phyloP scores from a whole-genome alignment of 2,797 vertebrate species.

The Melopsittacus undulatus region DNA sequence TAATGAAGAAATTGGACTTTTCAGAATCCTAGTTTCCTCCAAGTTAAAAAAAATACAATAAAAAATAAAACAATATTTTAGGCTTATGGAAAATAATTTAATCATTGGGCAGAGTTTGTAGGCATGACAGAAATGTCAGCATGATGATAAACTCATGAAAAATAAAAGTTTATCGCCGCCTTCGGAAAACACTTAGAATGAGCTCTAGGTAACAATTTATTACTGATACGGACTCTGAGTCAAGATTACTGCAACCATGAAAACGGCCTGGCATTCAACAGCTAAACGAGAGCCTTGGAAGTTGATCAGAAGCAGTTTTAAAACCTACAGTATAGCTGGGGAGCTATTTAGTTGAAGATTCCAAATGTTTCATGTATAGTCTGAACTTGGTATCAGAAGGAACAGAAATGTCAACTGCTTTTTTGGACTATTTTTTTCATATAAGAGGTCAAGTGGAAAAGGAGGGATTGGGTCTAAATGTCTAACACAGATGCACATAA shows the following conservation, averaged over 20 bases:
- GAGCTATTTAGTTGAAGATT: not conserved
- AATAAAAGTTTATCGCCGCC: not conserved
- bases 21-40: not conserved
- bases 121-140: not conserved
- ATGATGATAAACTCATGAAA: not conserved
- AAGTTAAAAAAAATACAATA: not conserved
- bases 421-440: not conserved
- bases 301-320: not conserved
- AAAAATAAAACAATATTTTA: not conserved
- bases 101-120: not conserved
- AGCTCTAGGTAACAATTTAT: not conserved
- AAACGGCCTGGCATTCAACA: not conserved
- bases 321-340: not conserved
- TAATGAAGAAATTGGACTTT: not conserved
- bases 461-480: not conserved
- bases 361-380: not conserved
- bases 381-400: not conserved
- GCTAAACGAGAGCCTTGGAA: not conserved
- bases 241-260: not conserved
- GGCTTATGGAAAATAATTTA: not conserved
- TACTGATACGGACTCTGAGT: not conserved
- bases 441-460: not conserved
- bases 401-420: not conserved
- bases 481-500: rapidly evolving
- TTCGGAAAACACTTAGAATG: not conserved